Base-by-base conservation (phyloP, 2,888 invertebrate genomes). In the Caenorhabditis japonica region DNA sequence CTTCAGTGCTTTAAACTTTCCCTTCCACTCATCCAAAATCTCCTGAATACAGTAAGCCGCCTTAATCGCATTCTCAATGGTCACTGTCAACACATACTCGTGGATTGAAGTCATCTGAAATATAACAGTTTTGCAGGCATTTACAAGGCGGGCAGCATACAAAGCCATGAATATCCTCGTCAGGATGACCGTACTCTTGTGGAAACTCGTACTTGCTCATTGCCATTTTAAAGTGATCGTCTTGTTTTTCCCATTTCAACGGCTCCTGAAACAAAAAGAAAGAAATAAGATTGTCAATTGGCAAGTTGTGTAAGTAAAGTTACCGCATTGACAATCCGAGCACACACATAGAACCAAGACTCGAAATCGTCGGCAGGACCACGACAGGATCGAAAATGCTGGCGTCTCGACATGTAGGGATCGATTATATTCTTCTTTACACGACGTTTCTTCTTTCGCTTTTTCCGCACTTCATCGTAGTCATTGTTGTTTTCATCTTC, bases 301-400 rank as follows among this genome's bases (percentile, higher is more conserved):
- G 4, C 30, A 10, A 30, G 10, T 30, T 5, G 30, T 44, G n/a
- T n/a, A 38, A 15, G 49, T 27, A 13, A 39, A 1, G 19, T 34
- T 19, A 60, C 69, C 44, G 17, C 21, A 30, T 49, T 51, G 25
- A 66, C 19, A 10, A 71, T 13, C 3, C 53, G 36, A 3, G 34
- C 33, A 13, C 52, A 47, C 27, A 59, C 21, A 36, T 72, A 72
- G 17, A 72, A 51, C 72, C 72, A 72, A 4, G 64, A 60, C 41
- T 72, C 72, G 34, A 43, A 72, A 27, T 72, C 72, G 27, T 72
- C 72, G 3, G 55, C 25, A 5, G 23, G 1, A 4, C 60, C 72
- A 12, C 27, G 44, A n/a, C 4, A 44, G 55, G 41, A 13, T 33
- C 56, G 64, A 12, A 64, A 49, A 33, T 72, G 66, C 19, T 58